phyloP scores from a whole-genome alignment of 2,888 invertebrate species.

The Marasmarcha lunaedactyla region DNA sequence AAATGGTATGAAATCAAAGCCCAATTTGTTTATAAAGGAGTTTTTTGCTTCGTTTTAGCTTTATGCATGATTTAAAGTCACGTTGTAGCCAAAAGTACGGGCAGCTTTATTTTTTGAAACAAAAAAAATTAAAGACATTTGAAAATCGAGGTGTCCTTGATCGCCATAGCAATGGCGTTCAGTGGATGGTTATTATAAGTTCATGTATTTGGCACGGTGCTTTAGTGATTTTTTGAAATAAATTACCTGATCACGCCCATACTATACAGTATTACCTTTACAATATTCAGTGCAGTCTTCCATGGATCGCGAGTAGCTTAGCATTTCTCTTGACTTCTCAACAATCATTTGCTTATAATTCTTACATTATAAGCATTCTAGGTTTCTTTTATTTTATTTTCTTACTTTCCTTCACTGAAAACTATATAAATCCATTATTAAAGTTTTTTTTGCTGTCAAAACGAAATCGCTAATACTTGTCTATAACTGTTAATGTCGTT shows the following conservation, averaged over 20 bases:
- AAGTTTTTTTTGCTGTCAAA: neutral
- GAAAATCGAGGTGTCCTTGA: no score
- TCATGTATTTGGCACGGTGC: conserved; percentile 53
- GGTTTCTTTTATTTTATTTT: conserved; percentile 26
- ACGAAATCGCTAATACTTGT: neutral
- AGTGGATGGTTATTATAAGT: neutral
- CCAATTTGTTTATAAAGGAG: neutral
- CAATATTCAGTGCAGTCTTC: conserved; percentile 56
- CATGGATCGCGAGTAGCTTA: conserved; percentile 39
- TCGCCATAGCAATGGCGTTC: no score
- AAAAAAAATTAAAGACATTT: conserved; percentile 3
- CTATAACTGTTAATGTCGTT: conserved; percentile 49
- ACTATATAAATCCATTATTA: neutral
- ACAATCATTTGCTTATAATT: no score
- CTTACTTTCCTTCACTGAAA: neutral
- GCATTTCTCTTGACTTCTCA: conserved; percentile 10
- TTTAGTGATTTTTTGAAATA: conserved; percentile 46
- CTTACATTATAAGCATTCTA: conserved; percentile 27
- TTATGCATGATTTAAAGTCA: conserved; percentile 26
- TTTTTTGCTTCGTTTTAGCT: neutral
- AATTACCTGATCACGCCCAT: conserved; percentile 21
- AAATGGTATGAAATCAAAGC: neutral
- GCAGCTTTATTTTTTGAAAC: conserved; percentile 22
- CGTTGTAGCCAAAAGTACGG: conserved; percentile 36
- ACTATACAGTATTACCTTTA: conserved; percentile 55